Conservation (phyloP, 2,113 vertebrate genomes). For the Coptodon bakossiorum region DNA sequence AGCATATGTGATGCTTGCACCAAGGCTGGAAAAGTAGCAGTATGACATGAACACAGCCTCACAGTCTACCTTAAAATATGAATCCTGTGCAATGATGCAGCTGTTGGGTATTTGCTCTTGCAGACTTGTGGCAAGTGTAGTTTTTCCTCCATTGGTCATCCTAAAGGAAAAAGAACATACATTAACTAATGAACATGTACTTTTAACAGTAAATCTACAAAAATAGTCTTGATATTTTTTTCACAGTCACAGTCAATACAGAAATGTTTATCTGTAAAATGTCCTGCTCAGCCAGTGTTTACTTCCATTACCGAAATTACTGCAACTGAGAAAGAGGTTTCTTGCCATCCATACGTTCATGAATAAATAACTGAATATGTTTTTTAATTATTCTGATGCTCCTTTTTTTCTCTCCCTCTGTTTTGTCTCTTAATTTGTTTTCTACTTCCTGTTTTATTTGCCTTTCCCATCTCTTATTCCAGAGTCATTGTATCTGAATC, state of each 20-base stretch:
- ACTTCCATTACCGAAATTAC: background rate
- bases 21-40: background rate
- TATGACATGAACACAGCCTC: background rate
- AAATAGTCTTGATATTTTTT: background rate
- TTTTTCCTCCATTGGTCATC: constrained; percentile 92
- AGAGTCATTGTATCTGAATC: background rate
- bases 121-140: constrained; percentile 80
- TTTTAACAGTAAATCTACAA: background rate
- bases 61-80: constrained; percentile 86
- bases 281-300: background rate
- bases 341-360: background rate
- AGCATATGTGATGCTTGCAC: background rate
- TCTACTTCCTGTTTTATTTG: background rate
- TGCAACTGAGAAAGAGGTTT: background rate
- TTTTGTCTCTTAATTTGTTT: background rate
- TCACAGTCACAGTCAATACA: background rate
- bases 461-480: background rate
- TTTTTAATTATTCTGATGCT: background rate
- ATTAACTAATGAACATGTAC: background rate
- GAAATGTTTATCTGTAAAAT: background rate
- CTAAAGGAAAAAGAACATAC: constrained; percentile 49
- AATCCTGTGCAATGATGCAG: constrained; percentile 83
- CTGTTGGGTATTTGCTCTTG: constrained; percentile 79
- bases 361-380: background rate
- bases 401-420: background rate